Base-by-base conservation (phyloP, 2,888 invertebrate genomes). In the Autographa gamma region DNA sequence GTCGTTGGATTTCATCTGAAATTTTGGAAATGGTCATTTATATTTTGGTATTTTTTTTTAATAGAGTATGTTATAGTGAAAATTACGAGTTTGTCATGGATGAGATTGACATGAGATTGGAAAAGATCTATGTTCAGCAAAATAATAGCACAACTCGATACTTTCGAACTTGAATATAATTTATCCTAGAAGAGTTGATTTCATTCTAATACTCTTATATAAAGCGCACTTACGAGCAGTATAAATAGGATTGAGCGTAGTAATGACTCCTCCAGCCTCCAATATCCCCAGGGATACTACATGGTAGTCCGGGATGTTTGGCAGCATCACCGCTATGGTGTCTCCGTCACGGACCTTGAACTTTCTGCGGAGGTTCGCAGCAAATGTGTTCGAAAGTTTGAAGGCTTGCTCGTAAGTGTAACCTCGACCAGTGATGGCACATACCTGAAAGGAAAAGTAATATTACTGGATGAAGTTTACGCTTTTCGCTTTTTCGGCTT, bases 291-390 rank as follows among this genome's bases (percentile, higher is more conserved):
- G 86, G 13, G 96, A 89, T 1, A 97, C 96, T 16, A 98, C 92
- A 0, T 97, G 96, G 85, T 96, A 97, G 90, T 98, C 98, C 0
- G 98, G 98, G 32, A 97, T 85, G 88, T 98, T 98, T 0, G 98
- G 98, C 68, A 98, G 86, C 85, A 98, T 96, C 8, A 98, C 82
- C 0, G 97, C 97, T 0, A 98, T 89, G 0, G 97, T 96, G 84
- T 98, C 97, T 0, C 97, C 97, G 76, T 96, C 96, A 66, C 91
- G 91, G 16, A 98, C 89, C 71, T 97, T 97, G 65, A 98, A 96
- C 86, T 97, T 97, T 32, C 93, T 96, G 63, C 97, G 96, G 66
- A 98, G 95, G 77, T 97, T 96, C 0, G 97, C 96, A 0, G 97
- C 96, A 71, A 98, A 96, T 63, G 97, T 96, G 65, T 96, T 96